Evolutionary conservation across 2,797 vertebrate species (phyloP).

Genomic region (Pangasius macronema): DNA sequence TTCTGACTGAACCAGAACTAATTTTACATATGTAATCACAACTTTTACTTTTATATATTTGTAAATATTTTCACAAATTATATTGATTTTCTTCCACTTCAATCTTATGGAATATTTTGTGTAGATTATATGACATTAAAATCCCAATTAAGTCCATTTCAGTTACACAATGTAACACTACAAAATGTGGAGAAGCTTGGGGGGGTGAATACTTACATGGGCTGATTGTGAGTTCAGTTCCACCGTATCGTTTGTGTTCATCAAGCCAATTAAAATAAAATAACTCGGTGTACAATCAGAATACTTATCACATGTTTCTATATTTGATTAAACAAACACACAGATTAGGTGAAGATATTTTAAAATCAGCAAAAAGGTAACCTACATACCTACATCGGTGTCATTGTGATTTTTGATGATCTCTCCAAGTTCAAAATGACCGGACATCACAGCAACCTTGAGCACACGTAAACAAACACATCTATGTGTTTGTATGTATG

Average conservation of each 20-base stretch:
- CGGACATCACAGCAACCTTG: conserved; percentile 87
- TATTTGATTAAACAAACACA: neutral
- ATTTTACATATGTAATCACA: neutral
- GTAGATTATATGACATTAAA: too few species aligned
- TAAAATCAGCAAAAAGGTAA: neutral
- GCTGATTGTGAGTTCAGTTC: neutral
- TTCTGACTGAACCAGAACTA: neutral
- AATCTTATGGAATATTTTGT: too few species aligned
- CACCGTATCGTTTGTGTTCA: neutral
- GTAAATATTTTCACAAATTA: neutral
- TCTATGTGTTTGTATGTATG: neutral
- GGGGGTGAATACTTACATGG: too few species aligned
- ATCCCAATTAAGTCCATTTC: too few species aligned
- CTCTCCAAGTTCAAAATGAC: conserved; percentile 91
- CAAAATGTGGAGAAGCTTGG: too few species aligned
- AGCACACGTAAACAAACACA: conserved; percentile 26
- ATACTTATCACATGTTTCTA: neutral
- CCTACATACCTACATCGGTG: conserved; percentile 81
- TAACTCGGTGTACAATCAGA: neutral
- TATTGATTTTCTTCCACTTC: neutral
- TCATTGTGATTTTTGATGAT: conserved; percentile 90
- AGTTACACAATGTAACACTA: too few species aligned
- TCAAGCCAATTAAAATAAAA: neutral
- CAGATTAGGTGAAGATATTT: neutral
- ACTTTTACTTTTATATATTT: too few species aligned